Conservation (phyloP, 1,140 invertebrate genomes). For the Andrena cerasifolii region DNA sequence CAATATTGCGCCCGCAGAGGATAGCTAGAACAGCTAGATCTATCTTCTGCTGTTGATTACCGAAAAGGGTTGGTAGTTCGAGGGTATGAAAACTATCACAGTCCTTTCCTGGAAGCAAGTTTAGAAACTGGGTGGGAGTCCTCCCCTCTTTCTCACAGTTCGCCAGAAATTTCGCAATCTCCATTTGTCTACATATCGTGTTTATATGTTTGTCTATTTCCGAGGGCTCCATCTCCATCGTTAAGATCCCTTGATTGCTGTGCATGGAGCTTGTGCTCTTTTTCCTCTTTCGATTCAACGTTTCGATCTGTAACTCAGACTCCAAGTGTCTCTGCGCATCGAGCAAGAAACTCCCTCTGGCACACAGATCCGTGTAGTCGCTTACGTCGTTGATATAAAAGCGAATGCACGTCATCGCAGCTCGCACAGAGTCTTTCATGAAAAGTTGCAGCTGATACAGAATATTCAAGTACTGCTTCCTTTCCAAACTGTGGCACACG, state of each 20-base stretch:
- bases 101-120: conserved; percentile 76
- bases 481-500: conserved; percentile 86
- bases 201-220: conserved; percentile 88
- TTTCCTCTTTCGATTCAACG: conserved; percentile 73
- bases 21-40: conserved; percentile 86
- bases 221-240: conserved; percentile 86
- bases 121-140: conserved; percentile 73
- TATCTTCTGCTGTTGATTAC: conserved; percentile 85
- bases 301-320: conserved; percentile 76
- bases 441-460: conserved; percentile 88
- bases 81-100: conserved; percentile 52
- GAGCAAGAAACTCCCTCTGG: conserved; percentile 82
- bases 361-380: conserved; percentile 83
- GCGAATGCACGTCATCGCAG: conserved; percentile 88
- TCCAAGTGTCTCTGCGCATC: conserved; percentile 86
- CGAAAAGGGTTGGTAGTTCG: conserved; percentile 86
- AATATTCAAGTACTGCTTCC: conserved; percentile 84
- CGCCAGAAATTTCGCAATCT: conserved; percentile 86
- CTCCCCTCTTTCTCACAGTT: conserved; percentile 83
- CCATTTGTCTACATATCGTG: conserved; percentile 87
- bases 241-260: conserved; percentile 77
- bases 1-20: conserved; percentile 85
- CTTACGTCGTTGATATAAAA: conserved; percentile 85
- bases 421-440: conserved; percentile 87
- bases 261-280: conserved; percentile 72